These are phyloP conservation scores for Sebastes variabilis DNA, from an alignment of 2,797 vertebrate genomes.

Conservation along the genomic window DNA sequence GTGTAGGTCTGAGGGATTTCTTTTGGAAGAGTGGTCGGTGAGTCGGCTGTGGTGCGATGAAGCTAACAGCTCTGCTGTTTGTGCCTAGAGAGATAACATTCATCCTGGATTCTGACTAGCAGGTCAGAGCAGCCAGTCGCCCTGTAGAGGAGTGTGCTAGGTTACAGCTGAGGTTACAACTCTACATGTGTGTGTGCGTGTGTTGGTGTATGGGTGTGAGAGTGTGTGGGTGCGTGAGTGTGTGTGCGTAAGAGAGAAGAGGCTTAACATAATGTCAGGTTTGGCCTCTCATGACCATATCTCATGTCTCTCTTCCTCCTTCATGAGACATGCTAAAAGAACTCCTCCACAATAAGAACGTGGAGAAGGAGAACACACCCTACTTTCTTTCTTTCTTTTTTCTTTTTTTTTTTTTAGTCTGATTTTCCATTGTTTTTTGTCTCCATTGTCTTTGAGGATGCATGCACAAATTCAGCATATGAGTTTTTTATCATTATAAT, in stretches of 20 bases:
- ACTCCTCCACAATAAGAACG: constrained; percentile 34
- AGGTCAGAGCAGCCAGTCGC: constrained; percentile 64
- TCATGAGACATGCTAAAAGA: constrained; percentile 67
- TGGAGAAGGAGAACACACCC: constrained; percentile 45
- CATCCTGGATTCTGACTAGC: constrained; percentile 70
- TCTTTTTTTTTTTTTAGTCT: constrained; percentile 18
- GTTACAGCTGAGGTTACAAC: constrained; percentile 70
- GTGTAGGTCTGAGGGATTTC: constrained; percentile 63
- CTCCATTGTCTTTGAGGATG: constrained; percentile 70
- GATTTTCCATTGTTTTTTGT: constrained; percentile 41
- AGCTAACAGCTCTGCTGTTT: constrained; percentile 72
- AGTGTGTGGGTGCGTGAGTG: constrained; percentile 35
- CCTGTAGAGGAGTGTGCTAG: constrained; percentile 62
- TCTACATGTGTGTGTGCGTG: constrained; percentile 30
- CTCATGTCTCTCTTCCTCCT: constrained; percentile 45
- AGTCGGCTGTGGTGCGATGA: constrained; percentile 56
- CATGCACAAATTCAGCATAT: constrained; percentile 83
- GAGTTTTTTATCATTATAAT: constrained; percentile 54
- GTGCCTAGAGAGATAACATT: constrained; percentile 78
- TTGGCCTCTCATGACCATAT: constrained; percentile 46
- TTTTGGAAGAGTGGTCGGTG: constrained; percentile 67
- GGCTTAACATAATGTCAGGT: constrained; percentile 54
- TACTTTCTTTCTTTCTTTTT: constrained; percentile 25
- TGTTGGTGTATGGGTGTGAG: constrained; percentile 32
- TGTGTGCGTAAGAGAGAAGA: constrained; percentile 66